Percentiles rank a stretch among this genome's conserved stretches.
These are phyloP conservation scores for Xyrauchen texanus DNA, from an alignment of 2,113 vertebrate species.

Conservation along the genomic window DNA sequence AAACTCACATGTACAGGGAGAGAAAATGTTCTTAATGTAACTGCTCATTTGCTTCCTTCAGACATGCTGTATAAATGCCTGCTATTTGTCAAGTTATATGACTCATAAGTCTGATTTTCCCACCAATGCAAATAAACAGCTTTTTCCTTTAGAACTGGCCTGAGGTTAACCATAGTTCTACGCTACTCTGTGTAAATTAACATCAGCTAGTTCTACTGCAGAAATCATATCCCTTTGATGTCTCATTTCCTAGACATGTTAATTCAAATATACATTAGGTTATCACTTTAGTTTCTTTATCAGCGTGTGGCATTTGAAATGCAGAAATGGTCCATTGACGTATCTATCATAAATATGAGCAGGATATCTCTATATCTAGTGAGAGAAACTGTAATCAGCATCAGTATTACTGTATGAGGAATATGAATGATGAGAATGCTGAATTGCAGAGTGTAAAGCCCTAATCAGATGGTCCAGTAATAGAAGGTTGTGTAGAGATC, in stretches of 20 bases:
- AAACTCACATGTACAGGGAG: too few species aligned
- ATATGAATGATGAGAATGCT: constrained; percentile 17
- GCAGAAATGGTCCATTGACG: not conserved
- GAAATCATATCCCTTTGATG: too few species aligned
- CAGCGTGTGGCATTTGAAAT: not conserved
- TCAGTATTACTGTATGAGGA: not conserved
- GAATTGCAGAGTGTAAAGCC: constrained; percentile 27
- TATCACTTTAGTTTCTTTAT: not conserved
- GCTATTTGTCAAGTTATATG: constrained; percentile 57
- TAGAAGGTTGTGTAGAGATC: not conserved
- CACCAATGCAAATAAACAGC: constrained; percentile 60
- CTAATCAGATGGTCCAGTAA: not conserved
- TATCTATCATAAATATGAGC: constrained; percentile 9
- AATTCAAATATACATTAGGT: not conserved
- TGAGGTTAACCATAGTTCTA: constrained; percentile 32
- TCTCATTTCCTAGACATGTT: not conserved
- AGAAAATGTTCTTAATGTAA: constrained; percentile 7
- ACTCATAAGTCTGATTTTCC: constrained; percentile 38
- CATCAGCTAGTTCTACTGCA: too few species aligned
- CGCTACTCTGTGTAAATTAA: too few species aligned
- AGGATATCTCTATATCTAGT: not conserved
- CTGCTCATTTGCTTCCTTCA: constrained; percentile 51
- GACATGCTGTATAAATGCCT: constrained; percentile 55
- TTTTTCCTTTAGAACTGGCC: not conserved
- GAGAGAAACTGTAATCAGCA: not conserved